phyloP scores from a whole-genome alignment of 2,113 vertebrate species.

The Myrmecobius fasciatus region DNA sequence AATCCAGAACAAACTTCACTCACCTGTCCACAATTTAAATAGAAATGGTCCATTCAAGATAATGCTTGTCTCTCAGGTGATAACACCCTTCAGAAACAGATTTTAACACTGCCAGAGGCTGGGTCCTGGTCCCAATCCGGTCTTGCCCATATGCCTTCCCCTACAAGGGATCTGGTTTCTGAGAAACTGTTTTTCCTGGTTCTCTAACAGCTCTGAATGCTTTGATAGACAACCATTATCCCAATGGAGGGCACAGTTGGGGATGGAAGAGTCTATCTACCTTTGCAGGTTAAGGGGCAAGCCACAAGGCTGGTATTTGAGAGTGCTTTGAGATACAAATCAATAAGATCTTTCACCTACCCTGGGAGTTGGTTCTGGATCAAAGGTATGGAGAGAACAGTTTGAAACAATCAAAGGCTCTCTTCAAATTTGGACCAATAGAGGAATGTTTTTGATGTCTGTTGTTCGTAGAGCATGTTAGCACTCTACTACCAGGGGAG shows the following conservation, averaged over 20 bases:
- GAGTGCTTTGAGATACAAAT: neutral
- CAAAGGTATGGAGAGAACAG: neutral
- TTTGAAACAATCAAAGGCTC: neutral
- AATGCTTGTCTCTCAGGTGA: neutral
- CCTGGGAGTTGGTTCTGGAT: neutral
- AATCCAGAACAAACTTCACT: neutral
- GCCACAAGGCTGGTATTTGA: neutral
- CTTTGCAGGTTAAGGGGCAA: no score
- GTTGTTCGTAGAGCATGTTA: neutral
- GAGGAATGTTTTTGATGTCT: neutral
- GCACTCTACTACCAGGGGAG: neutral
- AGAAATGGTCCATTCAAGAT: neutral
- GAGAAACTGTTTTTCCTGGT: neutral
- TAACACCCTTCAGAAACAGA: neutral
- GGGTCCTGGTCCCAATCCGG: no score
- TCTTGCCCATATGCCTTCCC: neutral
- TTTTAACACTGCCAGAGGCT: neutral
- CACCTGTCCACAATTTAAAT: neutral
- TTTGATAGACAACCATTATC: neutral
- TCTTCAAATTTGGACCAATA: neutral
- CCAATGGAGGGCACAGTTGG: neutral
- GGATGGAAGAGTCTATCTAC: neutral
- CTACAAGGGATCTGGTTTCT: neutral
- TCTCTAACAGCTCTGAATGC: no score
- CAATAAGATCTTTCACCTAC: neutral